These are phyloP conservation scores for Pachymerium ferrugineum DNA, from an alignment of 2,888 invertebrate species.

Conservation along the genomic window DNA sequence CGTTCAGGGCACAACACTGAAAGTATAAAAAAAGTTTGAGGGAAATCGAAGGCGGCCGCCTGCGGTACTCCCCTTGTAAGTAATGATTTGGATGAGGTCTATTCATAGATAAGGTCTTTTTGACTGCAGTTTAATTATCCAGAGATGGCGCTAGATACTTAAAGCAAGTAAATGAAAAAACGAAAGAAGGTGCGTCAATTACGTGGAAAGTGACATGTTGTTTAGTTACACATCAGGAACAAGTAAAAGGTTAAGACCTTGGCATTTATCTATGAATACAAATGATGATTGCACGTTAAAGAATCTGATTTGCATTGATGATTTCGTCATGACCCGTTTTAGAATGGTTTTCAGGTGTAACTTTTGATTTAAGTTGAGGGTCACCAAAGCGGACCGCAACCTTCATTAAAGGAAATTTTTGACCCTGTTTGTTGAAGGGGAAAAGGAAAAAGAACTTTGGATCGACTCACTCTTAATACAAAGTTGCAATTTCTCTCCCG, in stretches of 20 bases:
- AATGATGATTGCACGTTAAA: background rate
- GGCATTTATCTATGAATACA: conserved; percentile 17
- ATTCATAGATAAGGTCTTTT: no score
- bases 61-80: no score
- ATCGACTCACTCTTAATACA: conserved; percentile 21
- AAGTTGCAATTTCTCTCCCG: conserved; percentile 27
- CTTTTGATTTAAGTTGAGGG: background rate
- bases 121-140: background rate
- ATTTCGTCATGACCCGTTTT: conserved; percentile 3
- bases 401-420: conserved; percentile 6
- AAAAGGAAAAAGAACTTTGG: background rate
- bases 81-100: no score
- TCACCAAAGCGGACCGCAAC: background rate
- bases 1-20: no score
- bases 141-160: background rate
- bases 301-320: conserved; percentile 10
- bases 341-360: background rate
- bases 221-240: background rate
- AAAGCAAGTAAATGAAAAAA: background rate
- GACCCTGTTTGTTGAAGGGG: background rate
- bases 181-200: background rate
- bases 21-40: no score
- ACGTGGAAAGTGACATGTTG: background rate
- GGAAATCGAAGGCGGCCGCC: no score
- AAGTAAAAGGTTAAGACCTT: conserved; percentile 3